Percentiles rank a stretch among this genome's conserved stretches.
These are phyloP conservation scores for Pammene aurita DNA, from an alignment of 2,888 invertebrate species.

Conservation along the genomic window DNA sequence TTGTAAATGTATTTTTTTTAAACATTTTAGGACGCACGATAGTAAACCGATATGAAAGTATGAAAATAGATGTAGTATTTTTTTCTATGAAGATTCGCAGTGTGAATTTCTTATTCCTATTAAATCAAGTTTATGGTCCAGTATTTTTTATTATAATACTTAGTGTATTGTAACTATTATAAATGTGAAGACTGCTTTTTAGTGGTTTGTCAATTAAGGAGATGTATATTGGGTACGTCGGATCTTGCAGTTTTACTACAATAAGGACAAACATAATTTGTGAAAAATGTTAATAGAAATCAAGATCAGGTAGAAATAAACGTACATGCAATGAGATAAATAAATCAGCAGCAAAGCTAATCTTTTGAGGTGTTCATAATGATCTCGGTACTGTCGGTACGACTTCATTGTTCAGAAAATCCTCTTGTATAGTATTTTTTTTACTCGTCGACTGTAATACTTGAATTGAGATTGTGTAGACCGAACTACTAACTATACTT, in stretches of 20 bases:
- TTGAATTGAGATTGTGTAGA: too few relatives aligned
- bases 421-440: too few relatives aligned
- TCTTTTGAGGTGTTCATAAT: too few relatives aligned
- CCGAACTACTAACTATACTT: too few relatives aligned
- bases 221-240: constrained; percentile 52
- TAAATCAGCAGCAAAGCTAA: too few relatives aligned
- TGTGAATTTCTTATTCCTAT: constrained; percentile 69
- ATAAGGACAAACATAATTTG: background rate
- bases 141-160: constrained; percentile 71
- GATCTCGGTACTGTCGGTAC: too few relatives aligned
- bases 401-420: too few relatives aligned
- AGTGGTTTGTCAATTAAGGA: constrained; percentile 78
- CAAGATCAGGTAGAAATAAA: too few relatives aligned
- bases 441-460: too few relatives aligned
- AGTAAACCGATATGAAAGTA: constrained; percentile 10
- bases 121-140: constrained; percentile 79
- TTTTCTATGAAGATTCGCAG: constrained; percentile 43
- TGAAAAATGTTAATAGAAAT: background rate
- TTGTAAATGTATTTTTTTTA: background rate
- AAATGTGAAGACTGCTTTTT: constrained; percentile 78
- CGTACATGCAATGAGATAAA: too few relatives aligned
- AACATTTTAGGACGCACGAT: constrained; percentile 1
- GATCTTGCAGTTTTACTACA: constrained; percentile 32
- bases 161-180: constrained; percentile 53
- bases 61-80: constrained; percentile 40